phyloP scores from a whole-genome alignment of 2,888 invertebrate species.

The Leptopterna dolabrata region DNA sequence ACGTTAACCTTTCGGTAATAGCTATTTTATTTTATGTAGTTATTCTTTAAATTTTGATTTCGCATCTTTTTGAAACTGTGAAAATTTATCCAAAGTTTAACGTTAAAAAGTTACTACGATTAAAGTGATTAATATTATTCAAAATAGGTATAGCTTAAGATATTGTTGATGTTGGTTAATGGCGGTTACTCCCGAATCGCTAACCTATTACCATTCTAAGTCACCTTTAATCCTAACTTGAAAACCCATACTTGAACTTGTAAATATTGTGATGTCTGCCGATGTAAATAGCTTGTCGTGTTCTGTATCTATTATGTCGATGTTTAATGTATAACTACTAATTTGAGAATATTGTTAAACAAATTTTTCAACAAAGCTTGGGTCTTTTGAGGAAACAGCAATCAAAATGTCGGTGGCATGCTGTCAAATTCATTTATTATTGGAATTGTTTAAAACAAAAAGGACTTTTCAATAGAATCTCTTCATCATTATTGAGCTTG shows the following conservation, averaged over 20 bases:
- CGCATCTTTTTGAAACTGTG: neutral
- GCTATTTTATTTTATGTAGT: too few relatives aligned
- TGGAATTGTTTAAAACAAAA: too few relatives aligned
- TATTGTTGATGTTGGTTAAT: neutral
- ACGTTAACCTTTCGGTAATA: too few relatives aligned
- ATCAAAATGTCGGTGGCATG: neutral
- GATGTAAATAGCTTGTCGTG: slow-evolving; percentile 20
- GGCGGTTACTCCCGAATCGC: neutral
- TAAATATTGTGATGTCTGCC: slow-evolving; percentile 14
- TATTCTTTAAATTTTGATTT: neutral
- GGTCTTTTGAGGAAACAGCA: neutral
- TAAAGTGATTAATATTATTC: neutral
- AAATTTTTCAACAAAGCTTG: neutral
- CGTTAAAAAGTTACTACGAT: neutral
- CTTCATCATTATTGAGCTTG: too few relatives aligned
- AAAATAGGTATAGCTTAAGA: neutral
- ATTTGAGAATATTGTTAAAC: neutral
- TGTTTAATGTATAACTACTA: neutral
- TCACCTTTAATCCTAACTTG: slow-evolving; percentile 28
- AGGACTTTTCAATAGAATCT: too few relatives aligned
- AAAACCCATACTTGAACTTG: slow-evolving; percentile 9
- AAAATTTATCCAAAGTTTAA: slow-evolving; percentile 12
- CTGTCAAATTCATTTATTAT: too few relatives aligned
- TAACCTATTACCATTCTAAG: slow-evolving; percentile 42
- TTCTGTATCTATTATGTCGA: neutral